phyloP scores from a whole-genome alignment of 2,113 vertebrate genomes.

The Lanius ludovicianus region DNA sequence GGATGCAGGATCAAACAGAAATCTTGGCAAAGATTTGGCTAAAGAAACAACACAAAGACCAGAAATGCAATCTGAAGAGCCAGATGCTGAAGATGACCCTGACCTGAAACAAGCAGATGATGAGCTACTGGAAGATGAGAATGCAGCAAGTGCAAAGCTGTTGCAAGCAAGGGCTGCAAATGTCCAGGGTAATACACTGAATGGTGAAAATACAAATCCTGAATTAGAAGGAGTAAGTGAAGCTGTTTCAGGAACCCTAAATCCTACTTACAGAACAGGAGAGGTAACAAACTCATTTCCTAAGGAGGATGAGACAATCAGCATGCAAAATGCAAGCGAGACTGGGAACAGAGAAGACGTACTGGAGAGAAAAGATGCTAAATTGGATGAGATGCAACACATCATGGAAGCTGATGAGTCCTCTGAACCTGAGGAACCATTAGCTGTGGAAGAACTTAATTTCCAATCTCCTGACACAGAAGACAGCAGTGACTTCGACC shows the following conservation, averaged over 20 bases:
- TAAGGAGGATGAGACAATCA: not conserved
- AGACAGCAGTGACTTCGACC: not conserved
- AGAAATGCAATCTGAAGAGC: not conserved
- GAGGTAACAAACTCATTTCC: not conserved
- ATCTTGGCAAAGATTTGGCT: not conserved
- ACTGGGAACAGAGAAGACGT: not conserved
- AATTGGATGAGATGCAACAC: not conserved
- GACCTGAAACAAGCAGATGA: slow-evolving; percentile 30
- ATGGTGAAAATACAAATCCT: not conserved
- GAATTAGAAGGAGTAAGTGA: not conserved
- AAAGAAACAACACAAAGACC: not conserved
- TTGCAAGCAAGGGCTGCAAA: slow-evolving; percentile 1
- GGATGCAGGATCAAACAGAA: not conserved
- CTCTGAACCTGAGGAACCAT: not conserved
- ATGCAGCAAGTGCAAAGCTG: slow-evolving; percentile 75
- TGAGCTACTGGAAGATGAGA: slow-evolving; percentile 90
- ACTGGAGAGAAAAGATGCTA: not conserved
- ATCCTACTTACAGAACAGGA: not conserved
- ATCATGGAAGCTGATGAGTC: not conserved
- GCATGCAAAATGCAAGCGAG: not conserved
- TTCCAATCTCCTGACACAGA: not conserved
- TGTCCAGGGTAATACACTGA: not conserved
- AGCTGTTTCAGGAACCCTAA: not conserved
- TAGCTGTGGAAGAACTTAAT: not conserved
- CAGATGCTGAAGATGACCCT: not conserved